These are phyloP conservation scores for Pteruthius melanotis DNA, from an alignment of 2,113 vertebrate genomes.

Conservation along the genomic window DNA sequence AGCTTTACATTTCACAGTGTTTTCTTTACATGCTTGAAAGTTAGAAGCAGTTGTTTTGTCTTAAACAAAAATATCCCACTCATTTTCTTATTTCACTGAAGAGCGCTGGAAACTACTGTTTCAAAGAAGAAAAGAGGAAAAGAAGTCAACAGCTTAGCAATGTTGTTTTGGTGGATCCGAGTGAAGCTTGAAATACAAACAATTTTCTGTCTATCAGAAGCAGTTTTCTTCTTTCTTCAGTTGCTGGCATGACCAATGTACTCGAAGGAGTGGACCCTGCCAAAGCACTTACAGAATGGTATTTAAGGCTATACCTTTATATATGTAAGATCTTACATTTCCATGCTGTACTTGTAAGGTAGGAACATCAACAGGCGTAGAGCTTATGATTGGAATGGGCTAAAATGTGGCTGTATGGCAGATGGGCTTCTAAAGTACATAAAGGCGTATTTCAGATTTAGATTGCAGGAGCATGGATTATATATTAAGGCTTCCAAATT, in stretches of 20 bases:
- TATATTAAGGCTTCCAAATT: not conserved
- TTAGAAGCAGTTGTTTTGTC: not conserved
- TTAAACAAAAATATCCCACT: not conserved
- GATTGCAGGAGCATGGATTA: not conserved
- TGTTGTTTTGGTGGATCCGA: not conserved
- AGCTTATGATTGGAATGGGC: not conserved
- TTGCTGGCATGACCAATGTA: not conserved
- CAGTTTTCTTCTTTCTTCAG: not conserved
- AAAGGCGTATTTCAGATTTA: not conserved
- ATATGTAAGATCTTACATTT: not conserved
- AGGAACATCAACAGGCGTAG: not conserved
- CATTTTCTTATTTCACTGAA: not conserved
- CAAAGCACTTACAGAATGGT: not conserved
- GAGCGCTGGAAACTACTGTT: not conserved
- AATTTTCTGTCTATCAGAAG: not conserved
- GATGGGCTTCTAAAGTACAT: not conserved
- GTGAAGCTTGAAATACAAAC: not conserved
- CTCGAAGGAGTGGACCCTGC: not conserved
- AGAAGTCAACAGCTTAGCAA: not conserved
- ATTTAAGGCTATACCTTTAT: not conserved
- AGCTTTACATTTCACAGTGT: not conserved
- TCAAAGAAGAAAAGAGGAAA: not conserved
- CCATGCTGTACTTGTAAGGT: not conserved
- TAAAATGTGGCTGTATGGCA: not conserved
- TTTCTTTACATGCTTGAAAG: not conserved